A percentile compares a stretch with the other conserved stretches of the same genome.
Evolutionary conservation across 2,113 vertebrate genomes (phyloP).

Genomic region (Prionailurus bengalensis): DNA sequence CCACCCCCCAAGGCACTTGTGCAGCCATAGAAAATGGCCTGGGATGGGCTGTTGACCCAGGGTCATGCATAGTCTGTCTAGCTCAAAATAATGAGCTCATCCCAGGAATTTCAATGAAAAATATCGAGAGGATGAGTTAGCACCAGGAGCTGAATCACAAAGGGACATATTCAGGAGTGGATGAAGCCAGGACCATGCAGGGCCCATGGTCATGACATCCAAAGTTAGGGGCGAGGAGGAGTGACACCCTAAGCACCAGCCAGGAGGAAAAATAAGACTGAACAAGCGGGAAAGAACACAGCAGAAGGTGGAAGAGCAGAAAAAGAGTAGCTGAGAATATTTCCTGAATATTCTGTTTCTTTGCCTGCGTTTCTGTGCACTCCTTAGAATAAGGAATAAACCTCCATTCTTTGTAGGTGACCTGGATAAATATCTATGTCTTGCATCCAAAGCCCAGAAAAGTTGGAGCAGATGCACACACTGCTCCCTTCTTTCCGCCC

Average conservation of each 20-base stretch:
- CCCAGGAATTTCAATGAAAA: conserved; percentile 39
- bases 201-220: not conserved
- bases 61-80: not conserved
- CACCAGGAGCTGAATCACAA: not conserved
- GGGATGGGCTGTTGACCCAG: not conserved
- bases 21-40: conserved; percentile 31
- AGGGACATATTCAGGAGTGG: not conserved
- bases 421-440: not conserved
- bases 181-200: not conserved
- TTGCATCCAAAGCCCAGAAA: not conserved
- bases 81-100: conserved; percentile 32
- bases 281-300: accelerated
- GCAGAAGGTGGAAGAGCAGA: not conserved
- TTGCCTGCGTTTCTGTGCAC: not conserved
- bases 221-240: not conserved
- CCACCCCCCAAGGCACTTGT: not conserved
- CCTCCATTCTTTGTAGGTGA: not conserved
- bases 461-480: not conserved
- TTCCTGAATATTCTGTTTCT: not conserved
- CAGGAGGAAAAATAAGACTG: not conserved
- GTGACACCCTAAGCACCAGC: not conserved
- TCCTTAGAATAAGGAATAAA: not conserved
- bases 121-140: not conserved
- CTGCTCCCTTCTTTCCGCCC: not conserved
- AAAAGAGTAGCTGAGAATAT: not conserved